Evolutionary conservation across 2,113 vertebrate species (phyloP).

Genomic region (Chaenocephalus aceratus): DNA sequence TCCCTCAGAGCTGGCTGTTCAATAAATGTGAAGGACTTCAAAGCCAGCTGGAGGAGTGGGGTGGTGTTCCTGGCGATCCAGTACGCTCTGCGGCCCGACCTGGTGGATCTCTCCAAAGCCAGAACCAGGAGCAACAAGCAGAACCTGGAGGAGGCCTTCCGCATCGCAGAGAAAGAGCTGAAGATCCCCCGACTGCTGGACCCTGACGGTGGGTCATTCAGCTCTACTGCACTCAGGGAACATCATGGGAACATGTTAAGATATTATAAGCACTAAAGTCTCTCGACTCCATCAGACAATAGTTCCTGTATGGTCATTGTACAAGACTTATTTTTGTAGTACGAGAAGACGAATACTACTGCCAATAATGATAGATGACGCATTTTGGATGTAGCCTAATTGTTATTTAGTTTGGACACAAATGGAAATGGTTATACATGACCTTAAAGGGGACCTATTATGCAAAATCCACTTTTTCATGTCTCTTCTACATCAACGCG

Average conservation of each 20-base stretch:
- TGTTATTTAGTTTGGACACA: no score
- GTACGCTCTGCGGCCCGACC: constrained; percentile 87
- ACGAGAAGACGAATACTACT: no score
- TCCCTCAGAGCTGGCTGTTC: constrained; percentile 84
- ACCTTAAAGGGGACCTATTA: no score
- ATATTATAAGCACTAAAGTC: neutral
- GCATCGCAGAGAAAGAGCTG: constrained; percentile 89
- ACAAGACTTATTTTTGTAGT: neutral
- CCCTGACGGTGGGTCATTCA: constrained; percentile 85
- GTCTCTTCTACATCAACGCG: no score
- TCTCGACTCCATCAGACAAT: no score
- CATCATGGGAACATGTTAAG: neutral
- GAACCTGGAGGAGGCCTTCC: constrained; percentile 94
- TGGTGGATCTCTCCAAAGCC: constrained; percentile 88
- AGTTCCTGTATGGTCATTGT: neutral
- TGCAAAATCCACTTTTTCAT: no score
- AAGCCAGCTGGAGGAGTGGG: constrained; percentile 93
- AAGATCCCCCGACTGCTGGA: constrained; percentile 92
- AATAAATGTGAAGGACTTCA: constrained; percentile 91
- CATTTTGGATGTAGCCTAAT: no score
- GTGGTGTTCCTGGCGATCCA: constrained; percentile 93
- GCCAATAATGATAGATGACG: no score
- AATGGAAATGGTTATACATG: no score
- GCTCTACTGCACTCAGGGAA: neutral
- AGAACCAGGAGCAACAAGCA: constrained; percentile 89